Evolutionary conservation across 2,113 vertebrate genomes (phyloP).

Genomic region (Dasyurus viverrinus): DNA sequence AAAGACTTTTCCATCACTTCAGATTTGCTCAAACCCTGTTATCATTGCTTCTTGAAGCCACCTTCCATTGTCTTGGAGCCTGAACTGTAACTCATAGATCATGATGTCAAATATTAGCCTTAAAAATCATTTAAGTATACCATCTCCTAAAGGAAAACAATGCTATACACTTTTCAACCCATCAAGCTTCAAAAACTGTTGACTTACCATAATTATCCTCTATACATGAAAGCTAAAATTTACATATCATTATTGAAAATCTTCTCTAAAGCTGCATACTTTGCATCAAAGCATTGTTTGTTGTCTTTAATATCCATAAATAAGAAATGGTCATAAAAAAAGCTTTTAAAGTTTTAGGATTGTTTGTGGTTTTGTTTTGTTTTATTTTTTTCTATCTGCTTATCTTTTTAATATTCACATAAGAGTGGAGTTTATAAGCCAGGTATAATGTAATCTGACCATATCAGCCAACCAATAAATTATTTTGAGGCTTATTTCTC

Average conservation of each 20-base stretch:
- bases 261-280: conserved; percentile 3
- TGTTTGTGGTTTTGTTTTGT: too few species aligned
- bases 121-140: not conserved
- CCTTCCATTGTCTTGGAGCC: not conserved
- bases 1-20: not conserved
- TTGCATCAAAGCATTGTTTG: conserved; percentile 28
- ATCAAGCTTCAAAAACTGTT: conserved; percentile 15
- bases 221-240: conserved; percentile 32
- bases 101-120: not conserved
- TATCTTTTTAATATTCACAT: conserved; percentile 10
- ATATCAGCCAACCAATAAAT: not conserved
- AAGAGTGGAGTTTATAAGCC: not conserved
- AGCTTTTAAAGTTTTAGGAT: not conserved
- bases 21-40: not conserved
- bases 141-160: conserved; percentile 1
- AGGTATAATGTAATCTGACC: not conserved
- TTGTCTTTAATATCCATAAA: not conserved
- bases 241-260: not conserved
- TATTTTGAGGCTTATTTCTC: not conserved
- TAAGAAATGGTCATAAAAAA: not conserved
- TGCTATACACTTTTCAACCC: not conserved
- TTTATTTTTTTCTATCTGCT: not conserved
- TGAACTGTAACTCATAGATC: not conserved
- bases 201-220: conserved; percentile 28
- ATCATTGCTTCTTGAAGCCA: not conserved